phyloP scores from a whole-genome alignment of 2,888 invertebrate genomes.

The Catocala sponsa region DNA sequence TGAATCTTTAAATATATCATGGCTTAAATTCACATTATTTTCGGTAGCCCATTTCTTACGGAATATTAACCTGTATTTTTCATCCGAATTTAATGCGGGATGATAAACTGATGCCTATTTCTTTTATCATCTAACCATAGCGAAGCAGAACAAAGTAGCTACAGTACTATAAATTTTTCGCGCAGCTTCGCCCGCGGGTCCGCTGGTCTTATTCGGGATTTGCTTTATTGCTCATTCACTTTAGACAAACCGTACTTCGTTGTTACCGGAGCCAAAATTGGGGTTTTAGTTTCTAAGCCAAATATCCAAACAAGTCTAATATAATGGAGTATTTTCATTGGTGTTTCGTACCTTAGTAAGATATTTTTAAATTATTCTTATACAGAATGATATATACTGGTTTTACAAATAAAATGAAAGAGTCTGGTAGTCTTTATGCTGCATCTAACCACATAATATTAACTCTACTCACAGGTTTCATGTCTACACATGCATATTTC shows the following conservation, averaged over 20 bases:
- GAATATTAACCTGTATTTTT: constrained; percentile 23
- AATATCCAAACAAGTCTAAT: constrained; percentile 24
- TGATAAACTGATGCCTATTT: constrained; percentile 43
- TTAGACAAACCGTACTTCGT: constrained; percentile 46
- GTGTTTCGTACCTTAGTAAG: too few species aligned
- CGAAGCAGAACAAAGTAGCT: constrained; percentile 39
- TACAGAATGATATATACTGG: too few species aligned
- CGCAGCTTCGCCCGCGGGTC: constrained; percentile 38
- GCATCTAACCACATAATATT: too few species aligned
- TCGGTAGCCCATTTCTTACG: constrained; percentile 6
- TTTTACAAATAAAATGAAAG: too few species aligned
- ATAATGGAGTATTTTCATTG: background rate
- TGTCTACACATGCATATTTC: too few species aligned
- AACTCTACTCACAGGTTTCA: too few species aligned
- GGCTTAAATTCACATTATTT: constrained; percentile 9
- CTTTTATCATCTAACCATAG: constrained; percentile 40
- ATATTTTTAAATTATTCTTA: too few species aligned
- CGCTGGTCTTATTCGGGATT: constrained; percentile 48
- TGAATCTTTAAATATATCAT: constrained; percentile 2
- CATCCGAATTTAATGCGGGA: constrained; percentile 35
- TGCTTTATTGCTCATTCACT: constrained; percentile 54
- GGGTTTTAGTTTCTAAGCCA: constrained; percentile 29
- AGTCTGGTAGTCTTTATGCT: too few species aligned
- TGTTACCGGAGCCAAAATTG: constrained; percentile 37
- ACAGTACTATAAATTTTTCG: constrained; percentile 44